Conservation (phyloP, 2,888 invertebrate genomes). For the Morinoia aosen region DNA sequence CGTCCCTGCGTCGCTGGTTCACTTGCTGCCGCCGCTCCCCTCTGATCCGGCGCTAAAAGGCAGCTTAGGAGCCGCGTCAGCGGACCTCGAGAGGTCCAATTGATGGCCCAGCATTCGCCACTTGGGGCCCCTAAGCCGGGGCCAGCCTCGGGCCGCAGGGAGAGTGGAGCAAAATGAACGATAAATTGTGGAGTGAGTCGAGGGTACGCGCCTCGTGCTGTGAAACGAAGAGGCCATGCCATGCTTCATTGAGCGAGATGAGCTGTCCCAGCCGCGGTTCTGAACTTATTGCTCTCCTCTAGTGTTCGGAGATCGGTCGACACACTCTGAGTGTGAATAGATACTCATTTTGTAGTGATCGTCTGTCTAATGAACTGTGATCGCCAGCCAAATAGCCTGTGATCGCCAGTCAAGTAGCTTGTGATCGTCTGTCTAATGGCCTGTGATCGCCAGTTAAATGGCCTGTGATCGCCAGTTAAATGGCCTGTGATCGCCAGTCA, state of each 20-base stretch:
- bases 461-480: too few species aligned
- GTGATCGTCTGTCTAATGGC: too few species aligned
- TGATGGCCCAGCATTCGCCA: not conserved
- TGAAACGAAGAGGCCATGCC: not conserved
- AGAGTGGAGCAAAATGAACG: not conserved
- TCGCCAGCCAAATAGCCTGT: too few species aligned
- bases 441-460: too few species aligned
- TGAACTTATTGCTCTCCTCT: too few species aligned
- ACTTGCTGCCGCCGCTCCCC: not conserved
- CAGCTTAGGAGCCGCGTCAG: not conserved
- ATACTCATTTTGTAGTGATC: too few species aligned
- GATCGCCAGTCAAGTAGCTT: too few species aligned
- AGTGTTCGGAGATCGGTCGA: too few species aligned
- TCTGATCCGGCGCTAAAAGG: constrained; percentile 1
- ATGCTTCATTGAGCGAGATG: not conserved
- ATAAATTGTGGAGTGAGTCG: not conserved
- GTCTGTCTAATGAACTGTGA: too few species aligned
- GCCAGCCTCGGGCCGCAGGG: not conserved
- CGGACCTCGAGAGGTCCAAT: not conserved
- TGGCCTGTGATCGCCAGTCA: too few species aligned
- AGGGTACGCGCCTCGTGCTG: not conserved
- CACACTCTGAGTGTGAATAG: too few species aligned
- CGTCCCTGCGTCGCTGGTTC: not conserved
- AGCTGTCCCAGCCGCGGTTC: not conserved
- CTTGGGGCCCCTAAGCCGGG: not conserved